phyloP scores from a whole-genome alignment of 64 coral and sea anemone genomes.

The Hydrozoanthus tunicans region DNA sequence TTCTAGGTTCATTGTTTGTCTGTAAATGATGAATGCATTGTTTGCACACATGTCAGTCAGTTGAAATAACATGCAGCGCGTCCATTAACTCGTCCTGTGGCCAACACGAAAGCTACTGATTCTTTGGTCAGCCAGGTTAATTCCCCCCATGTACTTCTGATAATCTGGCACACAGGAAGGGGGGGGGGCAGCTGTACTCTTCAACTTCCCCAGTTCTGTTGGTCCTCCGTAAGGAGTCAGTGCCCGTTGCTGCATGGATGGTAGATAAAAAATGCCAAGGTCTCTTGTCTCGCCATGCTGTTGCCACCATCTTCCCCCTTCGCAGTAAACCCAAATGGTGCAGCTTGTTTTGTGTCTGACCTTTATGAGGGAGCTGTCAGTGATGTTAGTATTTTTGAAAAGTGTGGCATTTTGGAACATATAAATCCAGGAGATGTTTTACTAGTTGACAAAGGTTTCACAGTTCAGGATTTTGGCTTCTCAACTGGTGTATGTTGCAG shows the following conservation, averaged over 20 bases:
- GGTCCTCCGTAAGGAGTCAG: neutral
- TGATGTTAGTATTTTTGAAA: too few relatives aligned
- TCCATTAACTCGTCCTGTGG: constrained; percentile 27
- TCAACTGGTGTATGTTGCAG: too few relatives aligned
- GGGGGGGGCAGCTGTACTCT: neutral
- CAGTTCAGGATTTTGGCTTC: too few relatives aligned
- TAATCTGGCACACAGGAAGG: neutral
- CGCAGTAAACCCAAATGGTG: too few relatives aligned
- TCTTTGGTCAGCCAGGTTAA: constrained; percentile 2
- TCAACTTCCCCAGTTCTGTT: neutral
- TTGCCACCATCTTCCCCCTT: neutral
- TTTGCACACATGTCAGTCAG: constrained; percentile 15
- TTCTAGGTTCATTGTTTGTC: neutral
- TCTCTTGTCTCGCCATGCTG: neutral
- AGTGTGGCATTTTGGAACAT: too few relatives aligned
- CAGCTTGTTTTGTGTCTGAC: too few relatives aligned
- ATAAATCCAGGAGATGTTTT: too few relatives aligned
- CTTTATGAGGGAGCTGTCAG: too few relatives aligned
- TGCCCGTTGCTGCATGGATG: constrained; percentile 1
- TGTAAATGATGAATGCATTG: constrained; percentile 4
- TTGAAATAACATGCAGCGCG: constrained; percentile 3
- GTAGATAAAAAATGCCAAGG: neutral
- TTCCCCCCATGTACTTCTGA: neutral
- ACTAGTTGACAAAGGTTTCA: too few relatives aligned
- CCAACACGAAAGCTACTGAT: neutral